A percentile compares a stretch with the other conserved stretches of the same genome.
Conservation (phyloP, 2,113 vertebrate species). For the Solea solea region DNA sequence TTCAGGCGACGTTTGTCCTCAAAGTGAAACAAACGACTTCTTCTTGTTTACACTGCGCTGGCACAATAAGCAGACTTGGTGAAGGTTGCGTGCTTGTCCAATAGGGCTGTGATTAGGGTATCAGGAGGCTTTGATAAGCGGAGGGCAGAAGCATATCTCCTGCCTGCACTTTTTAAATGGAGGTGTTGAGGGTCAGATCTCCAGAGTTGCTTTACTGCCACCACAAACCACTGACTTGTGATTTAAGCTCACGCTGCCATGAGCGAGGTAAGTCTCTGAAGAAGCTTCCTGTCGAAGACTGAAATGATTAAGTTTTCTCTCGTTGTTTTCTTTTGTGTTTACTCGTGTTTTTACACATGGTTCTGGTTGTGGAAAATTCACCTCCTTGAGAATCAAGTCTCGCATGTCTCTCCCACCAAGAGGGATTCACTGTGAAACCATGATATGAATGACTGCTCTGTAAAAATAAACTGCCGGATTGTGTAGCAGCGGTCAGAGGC, state of each 20-base stretch:
- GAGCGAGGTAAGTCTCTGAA: conserved; percentile 63
- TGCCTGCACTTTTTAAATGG: conserved; percentile 35
- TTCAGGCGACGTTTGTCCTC: conserved; percentile 58
- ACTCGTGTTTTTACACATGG: conserved; percentile 48
- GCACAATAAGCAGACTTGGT: conserved; percentile 41
- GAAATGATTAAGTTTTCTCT: neutral
- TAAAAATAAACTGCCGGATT: conserved; percentile 60
- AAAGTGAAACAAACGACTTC: conserved; percentile 21
- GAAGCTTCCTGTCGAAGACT: conserved; percentile 3
- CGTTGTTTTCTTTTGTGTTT: conserved; percentile 3
- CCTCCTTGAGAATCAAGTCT: conserved; percentile 61
- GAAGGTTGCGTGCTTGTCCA: conserved; percentile 52
- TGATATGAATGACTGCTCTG: conserved; percentile 59
- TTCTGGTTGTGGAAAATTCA: conserved; percentile 60
- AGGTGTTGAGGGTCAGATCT: conserved; percentile 37
- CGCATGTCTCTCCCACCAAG: conserved; percentile 58
- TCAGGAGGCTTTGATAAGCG: conserved; percentile 60
- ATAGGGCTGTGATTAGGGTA: conserved; percentile 65
- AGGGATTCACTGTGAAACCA: conserved; percentile 64
- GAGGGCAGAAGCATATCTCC: conserved; percentile 26
- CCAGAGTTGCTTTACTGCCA: conserved; percentile 37
- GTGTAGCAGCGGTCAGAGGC: conserved; percentile 25
- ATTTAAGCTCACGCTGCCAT: conserved; percentile 49
- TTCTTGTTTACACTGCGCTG: conserved; percentile 53
- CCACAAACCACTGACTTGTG: conserved; percentile 13